These are phyloP conservation scores for Nezara viridula DNA, from an alignment of 2,888 invertebrate genomes.

Conservation along the genomic window DNA sequence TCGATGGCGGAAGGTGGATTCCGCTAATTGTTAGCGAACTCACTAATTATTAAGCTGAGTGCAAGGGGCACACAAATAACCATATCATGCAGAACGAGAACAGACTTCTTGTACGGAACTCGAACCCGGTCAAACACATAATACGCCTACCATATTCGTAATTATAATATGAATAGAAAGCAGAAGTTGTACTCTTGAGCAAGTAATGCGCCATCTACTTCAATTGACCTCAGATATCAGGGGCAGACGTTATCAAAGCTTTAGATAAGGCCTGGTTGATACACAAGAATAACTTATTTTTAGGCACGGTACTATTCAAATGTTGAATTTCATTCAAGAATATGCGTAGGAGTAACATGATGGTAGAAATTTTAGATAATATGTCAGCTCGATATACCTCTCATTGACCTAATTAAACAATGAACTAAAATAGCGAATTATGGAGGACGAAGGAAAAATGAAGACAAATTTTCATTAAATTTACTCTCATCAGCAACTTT, in stretches of 20 bases:
- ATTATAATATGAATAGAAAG: background rate
- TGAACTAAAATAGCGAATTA: too few species aligned
- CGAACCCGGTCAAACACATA: too few species aligned
- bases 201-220: background rate
- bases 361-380: too few species aligned
- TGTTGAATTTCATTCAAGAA: background rate
- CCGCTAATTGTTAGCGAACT: background rate
- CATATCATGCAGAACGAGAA: background rate
- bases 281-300: conserved; percentile 2
- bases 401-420: too few species aligned
- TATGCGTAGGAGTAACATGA: too few species aligned
- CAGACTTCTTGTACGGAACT: too few species aligned
- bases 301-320: background rate
- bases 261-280: background rate
- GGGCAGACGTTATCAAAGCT: background rate
- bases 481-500: too few species aligned
- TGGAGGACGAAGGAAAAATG: too few species aligned
- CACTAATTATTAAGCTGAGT: background rate
- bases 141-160: background rate
- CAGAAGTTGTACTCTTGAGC: background rate
- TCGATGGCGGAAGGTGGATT: background rate
- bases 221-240: background rate
- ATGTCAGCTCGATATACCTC: too few species aligned
- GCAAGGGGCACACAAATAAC: background rate
- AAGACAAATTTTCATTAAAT: too few species aligned